Evolutionary conservation across 23 tunicate species (phyloP), one percentile per base, ranked within the genome.

Genomic region (Aplidium turbinatum): DNA sequence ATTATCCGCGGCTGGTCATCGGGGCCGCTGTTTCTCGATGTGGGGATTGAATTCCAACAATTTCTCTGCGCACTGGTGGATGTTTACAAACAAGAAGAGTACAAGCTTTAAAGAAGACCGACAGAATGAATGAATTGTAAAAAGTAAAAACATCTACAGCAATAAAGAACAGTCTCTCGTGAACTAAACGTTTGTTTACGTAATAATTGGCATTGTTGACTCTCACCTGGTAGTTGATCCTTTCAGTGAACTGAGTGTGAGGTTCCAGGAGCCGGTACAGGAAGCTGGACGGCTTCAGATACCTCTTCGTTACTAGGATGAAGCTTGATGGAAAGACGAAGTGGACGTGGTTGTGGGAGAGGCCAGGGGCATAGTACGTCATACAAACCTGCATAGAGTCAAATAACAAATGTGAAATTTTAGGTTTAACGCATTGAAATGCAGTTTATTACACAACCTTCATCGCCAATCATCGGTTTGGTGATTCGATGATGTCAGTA

Each of bases 141-240:
- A n/a, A n/a, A n/a, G n/a, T n/a, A n/a, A n/a, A n/a, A n/a, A n/a
- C n/a, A n/a, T n/a, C n/a, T n/a, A n/a, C n/a, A n/a, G n/a, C n/a
- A n/a, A n/a, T n/a, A n/a, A n/a, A n/a, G n/a, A n/a, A n/a, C n/a
- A n/a, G n/a, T n/a, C n/a, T n/a, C n/a, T n/a, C n/a, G n/a, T n/a
- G n/a, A n/a, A n/a, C n/a, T n/a, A n/a, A n/a, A n/a, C n/a, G n/a
- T n/a, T n/a, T n/a, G n/a, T n/a, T n/a, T n/a, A n/a, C n/a, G n/a
- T n/a, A n/a, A n/a, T n/a, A n/a, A n/a, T n/a, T n/a, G n/a, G n/a
- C n/a, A n/a, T n/a, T n/a, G n/a, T n/a, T n/a, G n/a, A n/a, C n/a
- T n/a, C n/a, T n/a, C n/a, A 87, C 94, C 86, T 87, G 94, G 47
- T 63, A 73, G 68, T 87, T 87, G 7, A 87, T 87, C 26, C 86